A percentile compares a stretch with the other conserved stretches of the same genome.
These are phyloP conservation scores for Cephus pulcher DNA, from an alignment of 2,888 invertebrate species.

Conservation along the genomic window DNA sequence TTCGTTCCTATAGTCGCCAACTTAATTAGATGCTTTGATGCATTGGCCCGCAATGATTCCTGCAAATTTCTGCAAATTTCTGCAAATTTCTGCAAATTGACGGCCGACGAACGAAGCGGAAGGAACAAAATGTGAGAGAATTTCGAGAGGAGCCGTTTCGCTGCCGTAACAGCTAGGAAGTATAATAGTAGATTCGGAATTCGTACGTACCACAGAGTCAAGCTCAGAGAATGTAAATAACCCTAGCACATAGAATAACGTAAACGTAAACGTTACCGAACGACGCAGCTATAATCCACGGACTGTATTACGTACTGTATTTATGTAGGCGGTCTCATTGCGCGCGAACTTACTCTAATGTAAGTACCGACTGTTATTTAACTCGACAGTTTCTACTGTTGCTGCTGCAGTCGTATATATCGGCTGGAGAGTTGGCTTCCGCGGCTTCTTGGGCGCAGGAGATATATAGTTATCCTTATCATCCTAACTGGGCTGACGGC, in stretches of 20 bases:
- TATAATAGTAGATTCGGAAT: not conserved
- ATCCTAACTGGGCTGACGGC: not conserved
- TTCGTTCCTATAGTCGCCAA: no score
- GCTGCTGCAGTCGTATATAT: conserved; percentile 41
- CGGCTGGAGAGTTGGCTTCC: conserved; percentile 28
- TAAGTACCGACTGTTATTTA: conserved; percentile 63
- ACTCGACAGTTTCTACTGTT: conserved; percentile 61
- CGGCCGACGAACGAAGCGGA: no score
- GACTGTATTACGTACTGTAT: conserved; percentile 53
- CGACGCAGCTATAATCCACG: conserved; percentile 5
- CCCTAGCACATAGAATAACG: not conserved
- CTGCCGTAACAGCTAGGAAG: no score
- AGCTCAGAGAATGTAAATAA: not conserved
- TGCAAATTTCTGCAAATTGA: no score
- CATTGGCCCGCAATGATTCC: no score
- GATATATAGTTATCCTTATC: conserved; percentile 12
- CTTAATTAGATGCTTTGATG: no score
- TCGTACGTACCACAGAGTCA: not conserved
- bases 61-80: no score
- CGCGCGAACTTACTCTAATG: conserved; percentile 56
- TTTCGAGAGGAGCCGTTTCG: no score
- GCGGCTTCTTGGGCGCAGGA: conserved; percentile 15
- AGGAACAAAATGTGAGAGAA: no score
- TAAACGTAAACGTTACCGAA: not conserved
- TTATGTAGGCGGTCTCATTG: conserved; percentile 63